Conservation (phyloP, 2,113 vertebrate species). For the Festucalex cinctus region DNA sequence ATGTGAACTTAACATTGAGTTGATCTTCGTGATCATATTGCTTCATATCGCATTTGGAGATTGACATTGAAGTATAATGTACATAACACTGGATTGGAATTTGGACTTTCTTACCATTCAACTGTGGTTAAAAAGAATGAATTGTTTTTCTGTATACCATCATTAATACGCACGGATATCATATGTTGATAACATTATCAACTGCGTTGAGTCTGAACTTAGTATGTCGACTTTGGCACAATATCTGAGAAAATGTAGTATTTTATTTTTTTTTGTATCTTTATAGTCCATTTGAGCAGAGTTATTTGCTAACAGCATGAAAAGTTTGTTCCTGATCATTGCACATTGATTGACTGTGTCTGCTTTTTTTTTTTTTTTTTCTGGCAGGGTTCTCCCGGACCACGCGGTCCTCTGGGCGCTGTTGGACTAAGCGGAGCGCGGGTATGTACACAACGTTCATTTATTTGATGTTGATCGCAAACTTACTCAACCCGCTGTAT, state of each 20-base stretch:
- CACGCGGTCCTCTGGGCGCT: slow-evolving; percentile 84
- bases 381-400: slow-evolving; percentile 85
- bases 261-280: slow-evolving; percentile 11
- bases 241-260: slow-evolving; percentile 22
- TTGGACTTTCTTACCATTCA: neutral
- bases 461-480: slow-evolving; percentile 15
- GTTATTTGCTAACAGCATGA: slow-evolving; percentile 32
- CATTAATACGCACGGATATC: neutral
- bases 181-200: too few species aligned
- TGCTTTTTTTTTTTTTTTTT: slow-evolving; percentile 42
- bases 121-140: neutral
- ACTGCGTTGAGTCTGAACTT: slow-evolving; percentile 21
- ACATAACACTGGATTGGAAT: neutral
- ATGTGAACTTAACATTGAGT: neutral
- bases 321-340: slow-evolving; percentile 42
- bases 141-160: slow-evolving; percentile 11
- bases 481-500: neutral
- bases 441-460: slow-evolving; percentile 71
- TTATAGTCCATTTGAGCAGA: slow-evolving; percentile 15
- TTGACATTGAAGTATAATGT: neutral
- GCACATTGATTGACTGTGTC: slow-evolving; percentile 50
- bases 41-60: neutral
- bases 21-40: neutral
- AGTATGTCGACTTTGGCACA: slow-evolving; percentile 41
- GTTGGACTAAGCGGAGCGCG: slow-evolving; percentile 84